Percentiles rank a stretch among this genome's conserved stretches.
phyloP scores from a whole-genome alignment of 2,113 vertebrate species.

The Psittacula cyanocephala region DNA sequence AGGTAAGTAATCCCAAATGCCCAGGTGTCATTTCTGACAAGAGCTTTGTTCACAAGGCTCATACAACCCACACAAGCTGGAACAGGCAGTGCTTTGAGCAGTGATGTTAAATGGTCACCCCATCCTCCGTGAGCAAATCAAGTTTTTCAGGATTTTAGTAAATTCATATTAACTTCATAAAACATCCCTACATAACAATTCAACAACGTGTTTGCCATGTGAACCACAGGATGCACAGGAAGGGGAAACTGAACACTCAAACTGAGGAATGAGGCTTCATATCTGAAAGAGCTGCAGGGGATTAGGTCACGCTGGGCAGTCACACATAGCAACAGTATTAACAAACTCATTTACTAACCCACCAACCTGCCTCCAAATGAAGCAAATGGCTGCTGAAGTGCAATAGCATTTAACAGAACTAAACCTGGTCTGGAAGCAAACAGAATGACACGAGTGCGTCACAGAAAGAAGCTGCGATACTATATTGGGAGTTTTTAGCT shows the following conservation, averaged over 20 bases:
- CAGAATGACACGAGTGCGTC: neutral
- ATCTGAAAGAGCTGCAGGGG: neutral
- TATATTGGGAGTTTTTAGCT: neutral
- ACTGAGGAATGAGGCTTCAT: neutral
- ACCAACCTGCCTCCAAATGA: neutral
- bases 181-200: neutral
- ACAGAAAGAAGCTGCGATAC: neutral
- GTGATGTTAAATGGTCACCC: neutral
- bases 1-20: neutral
- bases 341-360: neutral
- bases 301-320: neutral
- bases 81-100: neutral
- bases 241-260: neutral
- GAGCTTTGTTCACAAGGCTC: neutral
- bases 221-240: neutral
- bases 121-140: neutral
- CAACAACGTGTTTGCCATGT: neutral
- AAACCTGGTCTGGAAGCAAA: neutral
- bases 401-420: neutral
- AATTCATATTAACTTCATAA: neutral
- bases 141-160: neutral
- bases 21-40: neutral
- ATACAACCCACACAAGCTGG: neutral
- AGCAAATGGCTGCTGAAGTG: neutral
- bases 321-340: neutral